Conservation (phyloP, 2,888 invertebrate genomes). For the Eilema caniola region DNA sequence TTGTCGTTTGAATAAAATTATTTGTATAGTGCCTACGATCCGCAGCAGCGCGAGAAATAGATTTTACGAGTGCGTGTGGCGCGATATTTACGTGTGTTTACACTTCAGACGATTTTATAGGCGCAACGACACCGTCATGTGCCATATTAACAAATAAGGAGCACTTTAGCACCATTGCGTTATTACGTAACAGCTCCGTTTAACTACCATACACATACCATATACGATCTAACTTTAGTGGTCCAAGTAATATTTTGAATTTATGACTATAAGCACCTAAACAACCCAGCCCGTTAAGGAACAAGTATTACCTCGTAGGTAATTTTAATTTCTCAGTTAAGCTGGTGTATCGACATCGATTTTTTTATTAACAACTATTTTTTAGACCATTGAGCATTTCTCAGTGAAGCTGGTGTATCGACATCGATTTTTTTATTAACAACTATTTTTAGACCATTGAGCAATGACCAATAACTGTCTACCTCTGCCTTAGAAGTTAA, state of each 20-base stretch:
- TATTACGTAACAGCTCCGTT: slow-evolving; percentile 48
- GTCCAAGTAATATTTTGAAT: neutral
- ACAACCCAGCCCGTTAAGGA: neutral
- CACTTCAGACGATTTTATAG: slow-evolving; percentile 84
- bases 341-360: neutral
- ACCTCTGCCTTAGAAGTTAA: too few relatives aligned
- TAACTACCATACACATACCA: slow-evolving; percentile 33
- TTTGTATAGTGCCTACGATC: slow-evolving; percentile 66
- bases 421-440: too few relatives aligned
- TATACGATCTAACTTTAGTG: slow-evolving; percentile 20
- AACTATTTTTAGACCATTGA: too few relatives aligned
- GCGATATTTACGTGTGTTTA: slow-evolving; percentile 85
- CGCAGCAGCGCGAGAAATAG: slow-evolving; percentile 82
- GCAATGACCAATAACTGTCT: too few relatives aligned
- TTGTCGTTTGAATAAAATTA: slow-evolving; percentile 69
- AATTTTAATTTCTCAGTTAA: neutral
- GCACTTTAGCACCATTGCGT: slow-evolving; percentile 60
- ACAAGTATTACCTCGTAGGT: neutral
- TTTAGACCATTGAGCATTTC: too few relatives aligned
- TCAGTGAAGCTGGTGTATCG: too few relatives aligned
- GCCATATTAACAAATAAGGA: slow-evolving; percentile 73
- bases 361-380: neutral
- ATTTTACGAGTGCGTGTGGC: slow-evolving; percentile 84
- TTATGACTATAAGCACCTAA: neutral
- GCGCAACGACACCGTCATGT: slow-evolving; percentile 82